Evolutionary conservation across 2,113 vertebrate genomes (phyloP).

Genomic region (Ophiodon elongatus): DNA sequence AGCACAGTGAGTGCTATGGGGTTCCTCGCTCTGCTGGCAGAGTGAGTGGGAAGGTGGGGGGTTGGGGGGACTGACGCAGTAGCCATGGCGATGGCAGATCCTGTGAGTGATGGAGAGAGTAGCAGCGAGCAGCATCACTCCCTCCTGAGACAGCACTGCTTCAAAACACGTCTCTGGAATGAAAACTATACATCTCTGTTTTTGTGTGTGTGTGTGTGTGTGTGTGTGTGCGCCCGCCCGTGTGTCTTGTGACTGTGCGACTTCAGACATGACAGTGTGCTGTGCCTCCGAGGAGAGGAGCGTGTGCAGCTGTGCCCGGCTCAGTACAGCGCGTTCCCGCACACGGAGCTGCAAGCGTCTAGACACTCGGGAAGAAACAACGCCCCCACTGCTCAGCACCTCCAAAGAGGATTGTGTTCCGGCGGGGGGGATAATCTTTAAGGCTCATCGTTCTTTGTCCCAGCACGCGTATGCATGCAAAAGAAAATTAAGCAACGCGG

Average conservation of each 20-base stretch:
- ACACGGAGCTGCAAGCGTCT: slow-evolving; percentile 36
- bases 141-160: background rate
- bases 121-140: background rate
- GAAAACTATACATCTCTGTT: background rate
- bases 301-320: slow-evolving; percentile 27
- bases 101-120: slow-evolving; percentile 33
- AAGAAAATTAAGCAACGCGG: background rate
- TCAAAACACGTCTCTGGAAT: slow-evolving; percentile 4
- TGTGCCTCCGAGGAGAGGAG: background rate
- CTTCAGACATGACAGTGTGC: slow-evolving; percentile 10
- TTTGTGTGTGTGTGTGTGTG: background rate
- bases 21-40: slow-evolving; percentile 21
- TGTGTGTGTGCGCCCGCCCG: background rate
- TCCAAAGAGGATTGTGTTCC: slow-evolving; percentile 58
- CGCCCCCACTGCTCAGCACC: slow-evolving; percentile 6
- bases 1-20: slow-evolving; percentile 33
- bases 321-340: slow-evolving; percentile 46
- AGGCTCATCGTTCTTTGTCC: slow-evolving; percentile 53
- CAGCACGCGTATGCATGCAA: background rate
- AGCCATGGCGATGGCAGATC: background rate
- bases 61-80: slow-evolving; percentile 29
- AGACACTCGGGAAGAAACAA: slow-evolving; percentile 44
- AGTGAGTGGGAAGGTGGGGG: too few relatives aligned
- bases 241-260: background rate
- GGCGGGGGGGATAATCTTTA: slow-evolving; percentile 49